These are phyloP conservation scores for Cryptus armator DNA, from an alignment of 2,888 invertebrate genomes.

Conservation along the genomic window DNA sequence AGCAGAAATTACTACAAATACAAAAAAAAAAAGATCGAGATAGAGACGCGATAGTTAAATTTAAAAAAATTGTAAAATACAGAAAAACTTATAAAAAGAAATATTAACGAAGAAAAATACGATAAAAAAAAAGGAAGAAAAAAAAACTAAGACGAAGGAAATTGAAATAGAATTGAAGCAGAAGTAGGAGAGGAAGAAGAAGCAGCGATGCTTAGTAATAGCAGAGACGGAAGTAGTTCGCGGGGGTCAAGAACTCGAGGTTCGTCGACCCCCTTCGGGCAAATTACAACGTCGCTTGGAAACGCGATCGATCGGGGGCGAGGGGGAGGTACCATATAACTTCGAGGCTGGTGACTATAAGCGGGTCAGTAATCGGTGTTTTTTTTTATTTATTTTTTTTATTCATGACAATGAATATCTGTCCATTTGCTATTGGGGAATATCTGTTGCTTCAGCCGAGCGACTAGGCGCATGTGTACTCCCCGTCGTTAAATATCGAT, in stretches of 20 bases:
- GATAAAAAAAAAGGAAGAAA: not conserved
- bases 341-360: constrained; percentile 50
- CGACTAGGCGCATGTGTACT: no score
- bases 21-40: constrained; percentile 53
- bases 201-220: constrained; percentile 59
- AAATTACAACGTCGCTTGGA: constrained; percentile 72
- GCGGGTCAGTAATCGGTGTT: constrained; percentile 67
- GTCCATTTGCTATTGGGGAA: not conserved
- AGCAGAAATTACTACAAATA: constrained; percentile 85
- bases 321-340: constrained; percentile 24
- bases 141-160: not conserved
- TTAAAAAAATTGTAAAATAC: not conserved
- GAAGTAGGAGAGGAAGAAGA: constrained; percentile 5
- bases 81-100: not conserved
- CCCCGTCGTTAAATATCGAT: no score
- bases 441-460: not conserved
- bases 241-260: constrained; percentile 84
- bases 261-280: constrained; percentile 87
- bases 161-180: constrained; percentile 3
- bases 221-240: constrained; percentile 87
- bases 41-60: not conserved
- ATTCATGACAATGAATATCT: not conserved
- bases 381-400: constrained; percentile 14
- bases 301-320: constrained; percentile 69
- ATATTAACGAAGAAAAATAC: constrained; percentile 20